Evolutionary conservation across 1,140 invertebrate species (phyloP).

Genomic region (Oedothorax gibbosus): DNA sequence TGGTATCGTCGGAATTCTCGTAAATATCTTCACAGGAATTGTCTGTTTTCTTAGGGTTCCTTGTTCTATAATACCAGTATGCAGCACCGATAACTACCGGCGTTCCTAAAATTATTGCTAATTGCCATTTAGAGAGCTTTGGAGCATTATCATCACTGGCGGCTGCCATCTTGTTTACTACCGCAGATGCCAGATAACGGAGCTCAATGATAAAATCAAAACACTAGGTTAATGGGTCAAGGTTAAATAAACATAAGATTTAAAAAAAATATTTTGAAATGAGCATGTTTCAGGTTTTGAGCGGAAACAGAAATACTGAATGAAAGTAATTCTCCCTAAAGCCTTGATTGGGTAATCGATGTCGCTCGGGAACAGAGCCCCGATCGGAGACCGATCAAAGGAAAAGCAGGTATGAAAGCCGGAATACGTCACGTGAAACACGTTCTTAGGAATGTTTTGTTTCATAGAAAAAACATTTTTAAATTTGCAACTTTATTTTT

Average conservation of each 20-base stretch:
- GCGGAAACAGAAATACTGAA: not conserved
- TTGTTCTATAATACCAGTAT: slow-evolving; percentile 50
- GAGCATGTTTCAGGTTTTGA: not conserved
- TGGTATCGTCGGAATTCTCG: slow-evolving; percentile 10
- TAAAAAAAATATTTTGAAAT: not conserved
- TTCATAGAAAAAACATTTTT: too few species aligned
- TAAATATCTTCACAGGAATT: slow-evolving; percentile 39
- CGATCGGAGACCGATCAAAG: too few species aligned
- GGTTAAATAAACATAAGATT: not conserved
- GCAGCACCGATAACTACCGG: slow-evolving; percentile 25
- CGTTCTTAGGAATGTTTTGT: too few species aligned
- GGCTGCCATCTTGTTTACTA: slow-evolving; percentile 53
- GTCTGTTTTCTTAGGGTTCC: slow-evolving; percentile 12
- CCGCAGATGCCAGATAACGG: slow-evolving; percentile 31
- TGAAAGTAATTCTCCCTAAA: too few species aligned
- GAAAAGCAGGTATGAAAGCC: too few species aligned
- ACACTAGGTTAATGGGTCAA: not conserved
- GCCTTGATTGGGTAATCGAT: too few species aligned
- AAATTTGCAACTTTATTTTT: too few species aligned
- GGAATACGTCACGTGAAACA: too few species aligned
- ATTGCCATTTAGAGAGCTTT: slow-evolving; percentile 54
- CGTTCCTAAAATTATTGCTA: slow-evolving; percentile 51
- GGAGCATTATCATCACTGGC: slow-evolving; percentile 54
- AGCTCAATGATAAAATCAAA: not conserved
- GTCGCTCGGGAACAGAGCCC: too few species aligned